A percentile compares a stretch with the other conserved stretches of the same genome.
phyloP scores from a whole-genome alignment of 92 coral and sea anemone genomes.

The Galaxea fascicularis region DNA sequence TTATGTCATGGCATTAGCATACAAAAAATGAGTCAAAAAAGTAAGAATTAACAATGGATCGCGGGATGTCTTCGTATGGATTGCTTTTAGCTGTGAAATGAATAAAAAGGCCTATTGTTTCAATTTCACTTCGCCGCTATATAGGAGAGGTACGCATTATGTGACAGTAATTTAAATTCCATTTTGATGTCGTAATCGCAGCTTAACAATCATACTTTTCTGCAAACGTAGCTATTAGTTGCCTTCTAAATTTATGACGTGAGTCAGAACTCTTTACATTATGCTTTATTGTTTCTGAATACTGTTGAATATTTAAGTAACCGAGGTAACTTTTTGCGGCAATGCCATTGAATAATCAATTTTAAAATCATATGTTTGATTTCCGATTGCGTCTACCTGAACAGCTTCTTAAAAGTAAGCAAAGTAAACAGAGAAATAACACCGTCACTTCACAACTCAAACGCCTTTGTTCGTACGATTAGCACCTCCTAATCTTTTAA shows the following conservation, averaged over 20 bases:
- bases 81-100: constrained; percentile 20
- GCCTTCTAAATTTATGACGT: neutral
- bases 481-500: constrained; percentile 32
- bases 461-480: constrained; percentile 40
- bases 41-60: constrained; percentile 1
- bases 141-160: neutral
- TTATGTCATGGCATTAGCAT: too few relatives aligned
- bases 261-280: constrained; percentile 3
- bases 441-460: constrained; percentile 32
- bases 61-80: neutral
- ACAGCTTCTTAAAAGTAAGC: constrained; percentile 19
- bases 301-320: neutral
- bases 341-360: constrained; percentile 2
- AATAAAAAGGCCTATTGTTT: neutral
- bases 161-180: neutral
- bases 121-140: neutral
- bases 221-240: neutral
- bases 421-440: constrained; percentile 37
- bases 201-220: neutral
- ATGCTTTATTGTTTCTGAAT: constrained; percentile 3
- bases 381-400: constrained; percentile 11
- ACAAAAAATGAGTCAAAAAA: neutral
- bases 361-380: constrained; percentile 3
- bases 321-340: neutral
- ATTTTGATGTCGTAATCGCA: neutral